Evolutionary conservation across 2,113 vertebrate genomes (phyloP), one percentile per base, ranked within the genome.

Genomic region (Onychorhynchus coronatus): DNA sequence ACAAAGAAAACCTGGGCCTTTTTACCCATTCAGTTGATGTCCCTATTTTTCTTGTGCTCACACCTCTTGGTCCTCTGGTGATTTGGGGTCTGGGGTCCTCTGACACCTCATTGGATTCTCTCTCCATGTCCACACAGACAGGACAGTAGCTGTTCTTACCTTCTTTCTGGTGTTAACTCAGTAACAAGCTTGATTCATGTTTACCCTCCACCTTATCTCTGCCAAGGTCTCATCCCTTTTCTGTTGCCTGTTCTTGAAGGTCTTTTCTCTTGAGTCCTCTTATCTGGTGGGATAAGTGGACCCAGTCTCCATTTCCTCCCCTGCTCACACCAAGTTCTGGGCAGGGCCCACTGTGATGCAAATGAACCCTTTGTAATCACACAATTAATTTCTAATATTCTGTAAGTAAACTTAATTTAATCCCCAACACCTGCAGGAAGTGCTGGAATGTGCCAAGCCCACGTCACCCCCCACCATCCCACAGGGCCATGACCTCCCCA

Each of bases 371-470:
- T 11, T 52, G 20, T 21, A 71, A 23, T 39, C 33, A 47, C 47
- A 39, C 25, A 70, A 30, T 68, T 52, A 39, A 71, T 53, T 71
- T 23, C 27, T 53, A 9, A 41, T 30, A 37, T 71, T 53, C n/a
- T 39, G 20, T 9, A 23, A 72, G 28, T 41, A 23, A 31, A 31
- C 20, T 44, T 65, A 44, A 18, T 53, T 71, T 23, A 30, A 5
- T 18, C 21, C 20, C 37, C 49, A 41, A 27, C 14, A 63, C 41
- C 49, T 50, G 33, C 0, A 0, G 68, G 49, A 68, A 41, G 37
- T 3, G 4, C 67, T 3, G 2, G 46, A 4, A 0, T 4, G 2
- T 46, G 81, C 74, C 6, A 3, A 56, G 23, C 46, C 66, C 31
- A 7, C 0, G 3, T 67, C 66, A 41, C 35, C 61, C 37, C 37